Evolutionary conservation across 1,140 invertebrate species (phyloP), one percentile per base, ranked within the genome.

Genomic region (Bombus superbus): DNA sequence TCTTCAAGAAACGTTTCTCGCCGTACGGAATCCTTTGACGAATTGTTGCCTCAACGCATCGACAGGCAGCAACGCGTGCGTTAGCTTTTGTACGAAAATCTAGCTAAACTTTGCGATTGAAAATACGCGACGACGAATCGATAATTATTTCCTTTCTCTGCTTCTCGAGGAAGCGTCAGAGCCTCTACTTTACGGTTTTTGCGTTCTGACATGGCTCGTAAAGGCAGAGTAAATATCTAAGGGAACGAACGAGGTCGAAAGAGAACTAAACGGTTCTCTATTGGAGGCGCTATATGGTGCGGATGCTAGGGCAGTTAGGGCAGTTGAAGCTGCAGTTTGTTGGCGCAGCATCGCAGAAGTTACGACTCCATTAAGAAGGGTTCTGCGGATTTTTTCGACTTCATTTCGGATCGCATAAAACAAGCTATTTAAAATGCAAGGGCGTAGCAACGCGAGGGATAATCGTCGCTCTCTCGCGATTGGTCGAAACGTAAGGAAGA

Each of bases 331-430:
- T 69, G 79, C 72, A 81, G 88, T 81, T 86, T 75, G 71, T 73
- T 77, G 32, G 62, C 64, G 83, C 64, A 59, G 81, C 81, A 68
- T 86, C 86, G 62, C 72, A 69, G 79, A 90, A 92, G 92, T 93
- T 93, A 92, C 88, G 92, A 92, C 92, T 92, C 91, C 91, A 92
- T 93, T 92, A 93, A 93, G 89, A 80, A 77, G 62, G 69, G 83
- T 76, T 72, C 75, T 69, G 86, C 85, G 74, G 83, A 91, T 92
- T 91, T 92, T 92, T 92, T 91, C 75, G 62, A 86, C 59, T 88
- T 91, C 81, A 86, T 92, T 92, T 92, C 91, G 91, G 87, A 74
- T 88, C 92, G 91, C 91, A 92, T 92, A 92, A 92, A 92, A 91
- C 91, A 83, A 88, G 89, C 92, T 92, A 88, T 92, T 92, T 92